Evolutionary conservation across 2,888 invertebrate species (phyloP).

Genomic region (Drosophila subquinaria): DNA sequence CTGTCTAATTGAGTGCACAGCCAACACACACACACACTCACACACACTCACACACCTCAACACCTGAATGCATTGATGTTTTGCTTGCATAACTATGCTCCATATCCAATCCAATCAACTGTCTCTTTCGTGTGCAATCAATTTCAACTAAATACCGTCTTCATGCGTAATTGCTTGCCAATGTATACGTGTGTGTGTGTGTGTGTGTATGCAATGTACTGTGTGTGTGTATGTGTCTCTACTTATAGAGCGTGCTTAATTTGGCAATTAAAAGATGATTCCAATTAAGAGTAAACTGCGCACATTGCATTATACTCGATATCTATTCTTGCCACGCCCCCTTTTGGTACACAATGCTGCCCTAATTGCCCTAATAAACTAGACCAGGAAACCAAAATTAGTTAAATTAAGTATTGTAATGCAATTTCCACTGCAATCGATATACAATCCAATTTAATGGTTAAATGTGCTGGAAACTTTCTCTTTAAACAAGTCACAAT

Average conservation of each 20-base stretch:
- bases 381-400: constrained; percentile 39
- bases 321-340: constrained; percentile 18
- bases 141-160: constrained; percentile 74
- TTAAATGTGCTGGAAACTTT: not conserved
- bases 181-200: constrained; percentile 18
- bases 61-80: constrained; percentile 40
- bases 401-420: constrained; percentile 56
- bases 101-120: constrained; percentile 44
- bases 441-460: not conserved
- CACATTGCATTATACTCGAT: constrained; percentile 29
- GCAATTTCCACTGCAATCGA: constrained; percentile 14
- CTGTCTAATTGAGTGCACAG: constrained; percentile 66
- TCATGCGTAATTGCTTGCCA: constrained; percentile 70
- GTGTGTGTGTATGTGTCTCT: constrained; percentile 5
- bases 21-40: constrained; percentile 15
- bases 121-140: constrained; percentile 65
- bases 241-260: constrained; percentile 68
- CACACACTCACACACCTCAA: constrained; percentile 25
- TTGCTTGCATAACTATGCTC: constrained; percentile 19
- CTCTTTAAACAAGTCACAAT: not conserved
- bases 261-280: constrained; percentile 78
- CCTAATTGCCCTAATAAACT: constrained; percentile 66
- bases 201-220: constrained; percentile 6
- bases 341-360: constrained; percentile 24
- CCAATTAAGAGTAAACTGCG: constrained; percentile 67